These are phyloP conservation scores for Pelodiscus sinensis DNA, from an alignment of 2,113 vertebrate genomes.

Conservation along the genomic window DNA sequence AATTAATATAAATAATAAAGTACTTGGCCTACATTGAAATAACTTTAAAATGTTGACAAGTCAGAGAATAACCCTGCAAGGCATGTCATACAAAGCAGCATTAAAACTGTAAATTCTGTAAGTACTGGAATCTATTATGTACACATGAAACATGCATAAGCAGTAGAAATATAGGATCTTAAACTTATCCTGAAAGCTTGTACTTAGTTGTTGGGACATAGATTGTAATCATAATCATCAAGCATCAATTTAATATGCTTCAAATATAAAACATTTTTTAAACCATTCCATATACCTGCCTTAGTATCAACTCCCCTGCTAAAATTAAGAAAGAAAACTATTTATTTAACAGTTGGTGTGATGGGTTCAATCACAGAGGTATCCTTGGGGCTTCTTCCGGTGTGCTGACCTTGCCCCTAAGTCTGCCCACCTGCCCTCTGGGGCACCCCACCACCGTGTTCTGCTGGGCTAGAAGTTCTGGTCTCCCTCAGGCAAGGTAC, in stretches of 20 bases:
- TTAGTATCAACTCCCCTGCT: neutral
- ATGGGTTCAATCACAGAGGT: neutral
- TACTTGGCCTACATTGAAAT: slow-evolving; percentile 50
- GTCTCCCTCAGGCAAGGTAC: too few species aligned
- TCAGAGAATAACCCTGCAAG: slow-evolving; percentile 42
- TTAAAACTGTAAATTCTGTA: slow-evolving; percentile 20
- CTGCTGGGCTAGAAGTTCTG: too few species aligned
- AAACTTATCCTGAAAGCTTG: neutral
- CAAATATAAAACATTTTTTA: neutral
- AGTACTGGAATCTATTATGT: slow-evolving; percentile 1
- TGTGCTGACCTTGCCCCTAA: too few species aligned
- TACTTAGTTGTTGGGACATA: neutral
- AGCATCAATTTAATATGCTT: slow-evolving; percentile 3
- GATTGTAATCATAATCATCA: neutral
- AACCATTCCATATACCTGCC: neutral
- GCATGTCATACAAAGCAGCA: slow-evolving; percentile 26
- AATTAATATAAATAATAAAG: slow-evolving; percentile 58
- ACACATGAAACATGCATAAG: neutral
- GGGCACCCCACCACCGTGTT: too few species aligned
- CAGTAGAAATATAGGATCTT: neutral
- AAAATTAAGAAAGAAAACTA: neutral
- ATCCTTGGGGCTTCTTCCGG: too few species aligned
- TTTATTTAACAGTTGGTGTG: neutral
- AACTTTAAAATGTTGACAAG: slow-evolving; percentile 60
- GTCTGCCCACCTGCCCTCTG: too few species aligned